Evolutionary conservation across 2,888 invertebrate species (phyloP).

Genomic region (Tetheella fluctuosa): DNA sequence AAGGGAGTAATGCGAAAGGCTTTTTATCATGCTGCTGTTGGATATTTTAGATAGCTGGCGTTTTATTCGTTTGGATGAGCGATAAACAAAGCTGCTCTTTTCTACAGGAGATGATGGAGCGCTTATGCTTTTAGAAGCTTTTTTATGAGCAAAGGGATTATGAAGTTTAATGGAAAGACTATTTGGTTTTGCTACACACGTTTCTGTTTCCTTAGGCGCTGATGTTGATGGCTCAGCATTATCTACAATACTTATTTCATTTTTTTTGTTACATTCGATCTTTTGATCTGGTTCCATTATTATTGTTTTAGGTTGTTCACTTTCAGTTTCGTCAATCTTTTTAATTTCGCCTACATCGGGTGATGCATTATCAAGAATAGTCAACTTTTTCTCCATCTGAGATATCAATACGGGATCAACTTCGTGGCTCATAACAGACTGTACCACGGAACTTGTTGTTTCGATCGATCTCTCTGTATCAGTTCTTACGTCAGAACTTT

Average conservation of each 20-base stretch:
- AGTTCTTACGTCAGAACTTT: constrained; percentile 76
- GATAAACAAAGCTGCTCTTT: constrained; percentile 71
- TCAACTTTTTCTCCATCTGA: constrained; percentile 68
- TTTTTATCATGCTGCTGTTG: constrained; percentile 77
- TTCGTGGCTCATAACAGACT: constrained; percentile 76
- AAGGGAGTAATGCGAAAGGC: constrained; percentile 75
- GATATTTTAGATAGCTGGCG: constrained; percentile 71
- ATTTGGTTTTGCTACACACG: constrained; percentile 62
- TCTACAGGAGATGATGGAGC: constrained; percentile 77
- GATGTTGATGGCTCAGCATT: constrained; percentile 34
- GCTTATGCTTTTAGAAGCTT: constrained; percentile 69
- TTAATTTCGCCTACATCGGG: constrained; percentile 34
- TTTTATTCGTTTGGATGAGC: constrained; percentile 73
- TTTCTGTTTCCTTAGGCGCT: constrained; percentile 47
- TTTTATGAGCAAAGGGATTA: constrained; percentile 74
- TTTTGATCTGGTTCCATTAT: constrained; percentile 21
- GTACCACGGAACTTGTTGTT: constrained; percentile 84
- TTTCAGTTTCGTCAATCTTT: not conserved
- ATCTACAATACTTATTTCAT: constrained; percentile 22
- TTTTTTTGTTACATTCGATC: constrained; percentile 17
- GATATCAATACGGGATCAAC: constrained; percentile 57
- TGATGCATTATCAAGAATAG: constrained; percentile 42
- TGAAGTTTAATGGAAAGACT: constrained; percentile 66
- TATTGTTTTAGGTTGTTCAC: constrained; percentile 26
- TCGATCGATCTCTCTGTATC: constrained; percentile 76